Evolutionary conservation across 2,888 invertebrate species (phyloP), one percentile per base, ranked within the genome.

Genomic region (Drosophila gaucha): DNA sequence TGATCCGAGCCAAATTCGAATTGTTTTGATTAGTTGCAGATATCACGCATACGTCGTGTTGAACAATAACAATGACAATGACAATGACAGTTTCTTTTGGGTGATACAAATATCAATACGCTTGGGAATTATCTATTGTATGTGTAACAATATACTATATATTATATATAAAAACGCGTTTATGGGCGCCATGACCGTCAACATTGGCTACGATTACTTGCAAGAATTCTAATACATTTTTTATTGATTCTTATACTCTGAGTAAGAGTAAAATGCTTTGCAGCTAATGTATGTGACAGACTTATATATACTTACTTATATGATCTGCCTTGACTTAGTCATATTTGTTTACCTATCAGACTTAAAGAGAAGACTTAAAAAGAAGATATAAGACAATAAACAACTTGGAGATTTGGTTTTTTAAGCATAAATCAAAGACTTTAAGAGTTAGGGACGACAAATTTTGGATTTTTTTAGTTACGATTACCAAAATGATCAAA

Each of bases 21-120:
- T 67, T 67, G 72, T 64, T 31, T 41, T 66, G 71, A 74, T 77
- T 86, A 51, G 80, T 43, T 69, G 22, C 66, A 67, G 58, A 70
- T 69, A 67, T 86, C 71, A 54, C 67, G 49, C 44, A 83, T 76
- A 74, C 80, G 86, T 60, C 86, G 68, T 60, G 70, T 76, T 66
- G 55, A 59, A 77, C 87, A 88, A 38, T 67, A 57, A 77, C 87
- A 86, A 38, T 69, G 80, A 57, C 76, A 71, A 20, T 67, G 58
- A 74, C 80, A 86, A 67, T 63, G 59, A 60, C 65, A 43, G 20
- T 30, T 39, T 30, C 36, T 59, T 77, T 55, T 43, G 16, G 51
- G 36, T 14, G 14, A 30, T 59, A 71, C 26, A 46, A 56, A 36
- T 60, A 43, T 41, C 36, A 28, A 36, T 47, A 56, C 59, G 6